A percentile compares a stretch with the other conserved stretches of the same genome.
phyloP scores from a whole-genome alignment of 1,140 invertebrate genomes.

The Oryctes rhinoceros region DNA sequence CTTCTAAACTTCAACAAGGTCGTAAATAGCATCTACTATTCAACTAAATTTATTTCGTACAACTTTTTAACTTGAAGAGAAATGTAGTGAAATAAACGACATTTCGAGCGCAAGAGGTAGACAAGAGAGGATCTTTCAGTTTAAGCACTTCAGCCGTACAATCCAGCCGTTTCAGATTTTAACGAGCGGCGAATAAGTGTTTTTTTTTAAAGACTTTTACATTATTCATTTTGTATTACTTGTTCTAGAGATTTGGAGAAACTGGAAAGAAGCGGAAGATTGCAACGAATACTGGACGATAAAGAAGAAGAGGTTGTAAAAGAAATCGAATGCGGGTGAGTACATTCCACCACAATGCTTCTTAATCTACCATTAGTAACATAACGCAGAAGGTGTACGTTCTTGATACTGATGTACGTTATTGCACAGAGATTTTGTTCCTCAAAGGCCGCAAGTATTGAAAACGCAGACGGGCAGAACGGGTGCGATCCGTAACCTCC shows the following conservation, averaged over 20 bases:
- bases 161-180: too few relatives aligned
- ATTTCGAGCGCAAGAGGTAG: too few relatives aligned
- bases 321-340: background rate
- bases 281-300: background rate
- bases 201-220: background rate
- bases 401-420: background rate
- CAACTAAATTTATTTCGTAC: too few relatives aligned
- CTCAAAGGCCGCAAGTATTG: background rate
- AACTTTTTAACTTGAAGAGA: too few relatives aligned
- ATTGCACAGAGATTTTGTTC: background rate
- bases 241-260: slow-evolving; percentile 22
- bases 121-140: too few relatives aligned
- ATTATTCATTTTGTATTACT: too few relatives aligned
- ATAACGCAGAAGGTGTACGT: too few relatives aligned
- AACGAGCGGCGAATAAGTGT: background rate
- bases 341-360: background rate
- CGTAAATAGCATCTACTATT: too few relatives aligned
- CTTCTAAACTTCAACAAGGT: too few relatives aligned
- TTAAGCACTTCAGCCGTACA: too few relatives aligned
- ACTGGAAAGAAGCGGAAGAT: slow-evolving; percentile 22
- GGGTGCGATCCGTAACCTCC: background rate
- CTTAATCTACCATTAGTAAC: too few relatives aligned
- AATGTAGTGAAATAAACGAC: too few relatives aligned
- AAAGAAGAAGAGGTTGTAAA: background rate
- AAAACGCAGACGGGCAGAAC: background rate